Conservation (phyloP, 2,888 invertebrate species). For the Chrysolina oricalcia region DNA sequence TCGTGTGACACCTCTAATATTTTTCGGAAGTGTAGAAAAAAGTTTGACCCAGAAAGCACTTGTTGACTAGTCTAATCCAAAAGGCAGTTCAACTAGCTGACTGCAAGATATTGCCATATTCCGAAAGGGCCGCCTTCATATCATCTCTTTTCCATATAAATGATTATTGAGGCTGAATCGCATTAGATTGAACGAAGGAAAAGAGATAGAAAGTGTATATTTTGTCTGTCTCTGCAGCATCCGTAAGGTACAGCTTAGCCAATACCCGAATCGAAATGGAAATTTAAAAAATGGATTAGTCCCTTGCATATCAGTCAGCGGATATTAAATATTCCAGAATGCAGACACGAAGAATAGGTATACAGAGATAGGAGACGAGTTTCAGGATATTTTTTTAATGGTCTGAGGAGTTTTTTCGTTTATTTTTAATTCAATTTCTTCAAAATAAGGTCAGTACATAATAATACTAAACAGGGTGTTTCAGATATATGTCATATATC, state of each 20-base stretch:
- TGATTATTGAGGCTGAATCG: constrained; percentile 52
- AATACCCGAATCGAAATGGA: not conserved
- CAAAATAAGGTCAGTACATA: too few species aligned
- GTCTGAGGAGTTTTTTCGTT: not conserved
- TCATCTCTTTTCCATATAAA: constrained; percentile 55
- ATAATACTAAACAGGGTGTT: too few species aligned
- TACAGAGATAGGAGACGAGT: not conserved
- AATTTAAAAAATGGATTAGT: constrained; percentile 18
- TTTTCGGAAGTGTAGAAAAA: too few species aligned
- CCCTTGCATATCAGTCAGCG: not conserved
- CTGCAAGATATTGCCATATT: constrained; percentile 40
- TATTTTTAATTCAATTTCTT: not conserved
- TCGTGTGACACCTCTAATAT: too few species aligned
- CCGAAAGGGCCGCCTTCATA: constrained; percentile 49
- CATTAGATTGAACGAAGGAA: constrained; percentile 31
- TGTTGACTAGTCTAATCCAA: not conserved
- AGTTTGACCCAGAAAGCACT: too few species aligned
- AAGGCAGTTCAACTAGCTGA: not conserved
- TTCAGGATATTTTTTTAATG: not conserved
- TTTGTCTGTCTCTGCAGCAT: not conserved
- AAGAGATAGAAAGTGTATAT: constrained; percentile 1
- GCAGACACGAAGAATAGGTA: not conserved
- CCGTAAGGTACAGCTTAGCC: not conserved
- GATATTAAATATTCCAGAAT: not conserved
- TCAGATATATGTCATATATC: too few species aligned